Conservation (phyloP, 2,113 vertebrate species). For the Cheirogaleus medius region DNA sequence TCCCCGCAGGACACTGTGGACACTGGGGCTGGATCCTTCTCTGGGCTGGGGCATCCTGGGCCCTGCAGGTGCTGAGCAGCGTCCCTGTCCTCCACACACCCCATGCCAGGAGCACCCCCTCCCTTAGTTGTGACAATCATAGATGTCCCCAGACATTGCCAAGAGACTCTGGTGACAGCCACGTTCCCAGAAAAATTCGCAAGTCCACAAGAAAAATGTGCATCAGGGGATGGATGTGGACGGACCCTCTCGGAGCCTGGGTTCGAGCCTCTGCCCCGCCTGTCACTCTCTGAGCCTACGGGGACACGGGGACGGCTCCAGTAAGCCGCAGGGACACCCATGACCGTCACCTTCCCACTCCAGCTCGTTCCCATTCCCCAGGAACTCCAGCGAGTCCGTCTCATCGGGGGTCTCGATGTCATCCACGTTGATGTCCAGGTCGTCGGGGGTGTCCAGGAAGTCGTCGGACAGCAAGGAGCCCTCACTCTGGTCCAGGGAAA, state of each 20-base stretch:
- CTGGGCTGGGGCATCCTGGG: background rate
- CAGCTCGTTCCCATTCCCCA: slow-evolving; percentile 94
- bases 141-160: background rate
- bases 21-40: background rate
- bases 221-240: too few relatives aligned
- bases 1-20: background rate
- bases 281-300: background rate
- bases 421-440: slow-evolving; percentile 97
- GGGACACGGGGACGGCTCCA: accelerated
- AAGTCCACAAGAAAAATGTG: background rate
- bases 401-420: slow-evolving; percentile 98
- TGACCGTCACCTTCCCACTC: slow-evolving; percentile 95
- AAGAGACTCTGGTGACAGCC: background rate
- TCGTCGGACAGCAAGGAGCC: slow-evolving; percentile 96
- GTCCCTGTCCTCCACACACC: background rate
- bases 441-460: slow-evolving; percentile 95
- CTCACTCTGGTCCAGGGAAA: slow-evolving; percentile 97
- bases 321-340: background rate
- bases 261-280: background rate
- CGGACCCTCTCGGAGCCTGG: background rate
- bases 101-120: background rate
- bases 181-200: accelerated
- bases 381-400: slow-evolving; percentile 96
- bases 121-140: background rate
- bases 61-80: background rate